These are phyloP conservation scores for Nebria salina DNA, from an alignment of 2,888 invertebrate species.

Conservation along the genomic window DNA sequence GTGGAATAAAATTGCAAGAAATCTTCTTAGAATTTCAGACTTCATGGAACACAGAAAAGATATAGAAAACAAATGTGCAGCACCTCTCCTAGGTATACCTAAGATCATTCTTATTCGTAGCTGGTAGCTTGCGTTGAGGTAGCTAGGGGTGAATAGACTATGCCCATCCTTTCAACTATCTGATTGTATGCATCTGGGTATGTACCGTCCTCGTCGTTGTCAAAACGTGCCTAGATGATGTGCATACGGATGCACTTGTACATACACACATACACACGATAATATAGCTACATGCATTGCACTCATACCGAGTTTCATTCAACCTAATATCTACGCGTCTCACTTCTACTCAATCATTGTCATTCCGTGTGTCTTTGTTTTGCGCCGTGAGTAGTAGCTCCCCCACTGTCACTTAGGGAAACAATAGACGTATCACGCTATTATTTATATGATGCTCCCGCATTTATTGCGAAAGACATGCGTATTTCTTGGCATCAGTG, in stretches of 20 bases:
- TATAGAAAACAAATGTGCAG: background rate
- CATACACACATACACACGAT: background rate
- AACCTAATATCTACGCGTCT: background rate
- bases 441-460: background rate
- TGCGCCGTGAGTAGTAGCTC: background rate
- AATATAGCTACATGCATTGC: slow-evolving; percentile 10
- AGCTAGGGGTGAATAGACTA: slow-evolving; percentile 32
- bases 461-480: background rate
- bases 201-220: slow-evolving; percentile 16
- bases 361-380: background rate
- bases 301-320: background rate
- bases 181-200: slow-evolving; percentile 36
- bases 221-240: slow-evolving; percentile 23
- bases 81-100: background rate
- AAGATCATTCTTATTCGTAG: slow-evolving; percentile 23
- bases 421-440: background rate
- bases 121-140: background rate
- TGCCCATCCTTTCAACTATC: slow-evolving; percentile 21
- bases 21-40: background rate
- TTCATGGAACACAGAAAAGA: background rate
- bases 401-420: background rate
- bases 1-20: background rate
- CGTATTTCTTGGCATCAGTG: background rate
- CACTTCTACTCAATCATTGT: background rate
- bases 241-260: background rate